Conservation (phyloP, 2,113 vertebrate genomes). For the Crotalus helleri region DNA sequence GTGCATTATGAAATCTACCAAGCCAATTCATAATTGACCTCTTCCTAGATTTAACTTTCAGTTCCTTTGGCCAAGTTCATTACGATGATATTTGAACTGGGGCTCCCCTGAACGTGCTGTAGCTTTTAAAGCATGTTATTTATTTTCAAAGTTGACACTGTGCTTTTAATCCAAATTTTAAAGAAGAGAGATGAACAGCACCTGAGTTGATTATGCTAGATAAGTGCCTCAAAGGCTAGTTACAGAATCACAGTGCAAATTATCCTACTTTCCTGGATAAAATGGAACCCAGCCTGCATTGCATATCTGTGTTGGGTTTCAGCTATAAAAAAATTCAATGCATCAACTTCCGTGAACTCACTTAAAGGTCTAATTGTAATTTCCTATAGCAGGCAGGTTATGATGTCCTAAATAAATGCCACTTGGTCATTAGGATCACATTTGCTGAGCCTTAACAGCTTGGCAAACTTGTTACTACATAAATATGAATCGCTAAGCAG, state of each 20-base stretch:
- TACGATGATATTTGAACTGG: not conserved
- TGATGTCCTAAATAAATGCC: slow-evolving; percentile 37
- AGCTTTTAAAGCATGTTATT: not conserved
- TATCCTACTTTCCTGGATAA: not conserved
- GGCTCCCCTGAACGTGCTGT: not conserved
- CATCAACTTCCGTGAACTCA: slow-evolving; percentile 31
- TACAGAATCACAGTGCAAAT: not conserved
- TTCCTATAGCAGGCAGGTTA: slow-evolving; percentile 15
- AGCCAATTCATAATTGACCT: not conserved
- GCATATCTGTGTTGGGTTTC: not conserved
- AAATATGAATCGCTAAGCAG: slow-evolving; percentile 49
- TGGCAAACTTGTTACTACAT: slow-evolving; percentile 23
- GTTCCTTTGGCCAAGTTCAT: not conserved
- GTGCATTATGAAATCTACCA: not conserved
- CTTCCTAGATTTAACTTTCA: not conserved
- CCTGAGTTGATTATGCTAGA: not conserved
- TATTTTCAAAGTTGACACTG: not conserved
- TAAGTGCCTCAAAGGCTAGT: not conserved
- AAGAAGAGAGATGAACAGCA: not conserved
- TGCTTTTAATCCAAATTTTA: not conserved
- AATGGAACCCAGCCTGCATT: not conserved
- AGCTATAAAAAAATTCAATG: not conserved
- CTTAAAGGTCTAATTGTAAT: slow-evolving; percentile 20
- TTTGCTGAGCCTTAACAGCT: slow-evolving; percentile 52
- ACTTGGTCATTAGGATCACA: slow-evolving; percentile 23